Conservation (phyloP, 2,888 invertebrate genomes). For the Orthonychiurus folsomi region DNA sequence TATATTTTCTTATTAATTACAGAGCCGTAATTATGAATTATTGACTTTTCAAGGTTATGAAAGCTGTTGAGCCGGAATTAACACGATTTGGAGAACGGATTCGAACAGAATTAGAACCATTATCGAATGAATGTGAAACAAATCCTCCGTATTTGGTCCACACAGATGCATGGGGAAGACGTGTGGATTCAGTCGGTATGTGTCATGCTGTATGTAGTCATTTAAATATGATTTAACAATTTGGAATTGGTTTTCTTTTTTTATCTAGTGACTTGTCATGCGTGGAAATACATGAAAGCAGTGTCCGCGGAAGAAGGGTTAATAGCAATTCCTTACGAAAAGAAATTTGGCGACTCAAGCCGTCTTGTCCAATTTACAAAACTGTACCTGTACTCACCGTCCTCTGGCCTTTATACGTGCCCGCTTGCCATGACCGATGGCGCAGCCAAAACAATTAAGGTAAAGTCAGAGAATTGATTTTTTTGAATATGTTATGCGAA, state of each 20-base stretch:
- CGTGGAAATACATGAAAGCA: constrained; percentile 49
- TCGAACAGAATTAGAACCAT: constrained; percentile 46
- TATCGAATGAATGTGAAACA: constrained; percentile 47
- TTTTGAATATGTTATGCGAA: neutral
- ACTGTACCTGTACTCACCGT: constrained; percentile 48
- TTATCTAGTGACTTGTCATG: constrained; percentile 48
- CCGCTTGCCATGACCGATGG: constrained; percentile 55
- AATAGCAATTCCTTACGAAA: constrained; percentile 48
- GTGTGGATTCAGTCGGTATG: constrained; percentile 46
- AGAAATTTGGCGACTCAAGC: constrained; percentile 43
- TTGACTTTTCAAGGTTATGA: constrained; percentile 14
- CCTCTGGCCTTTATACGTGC: constrained; percentile 50
- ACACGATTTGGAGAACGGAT: constrained; percentile 48
- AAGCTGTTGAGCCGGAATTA: constrained; percentile 43
- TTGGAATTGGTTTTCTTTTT: too few relatives aligned
- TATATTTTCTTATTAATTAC: neutral
- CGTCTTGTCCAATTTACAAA: constrained; percentile 50
- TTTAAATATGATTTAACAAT: neutral
- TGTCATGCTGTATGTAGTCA: neutral
- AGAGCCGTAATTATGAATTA: neutral
- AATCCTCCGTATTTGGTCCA: constrained; percentile 47
- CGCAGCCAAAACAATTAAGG: constrained; percentile 49
- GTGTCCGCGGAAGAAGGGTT: constrained; percentile 51
- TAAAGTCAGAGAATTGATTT: constrained; percentile 34
- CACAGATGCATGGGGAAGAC: constrained; percentile 50